Base-by-base conservation (phyloP, 2,113 vertebrate genomes). In the Otus sunia region DNA sequence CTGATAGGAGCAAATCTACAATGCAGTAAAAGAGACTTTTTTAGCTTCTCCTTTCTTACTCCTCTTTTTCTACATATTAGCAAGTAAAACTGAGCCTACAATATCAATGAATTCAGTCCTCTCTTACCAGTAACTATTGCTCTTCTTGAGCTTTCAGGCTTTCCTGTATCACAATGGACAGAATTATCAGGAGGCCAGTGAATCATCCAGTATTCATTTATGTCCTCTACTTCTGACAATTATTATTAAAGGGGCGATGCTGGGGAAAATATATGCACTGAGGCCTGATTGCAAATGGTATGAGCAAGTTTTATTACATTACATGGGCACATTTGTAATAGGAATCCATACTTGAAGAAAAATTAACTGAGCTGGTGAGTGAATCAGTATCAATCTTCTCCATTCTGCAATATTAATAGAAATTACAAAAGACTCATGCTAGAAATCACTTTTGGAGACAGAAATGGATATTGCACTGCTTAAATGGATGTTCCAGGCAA, bases 371-470 rank as follows among this genome's bases (percentile, higher is more conserved):
- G 60, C 86, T 73, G 55, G 79, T 91, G 86, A 96, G 82, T 88
- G 91, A 95, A 77, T 96, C 78, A 96, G 62, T 74, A 95, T 94
- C 73, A 88, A 72, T 96, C 88, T 97, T 96, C 85, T 95, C 84
- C 58, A 79, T 97, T 95, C 94, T 97, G 92, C 91, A 95, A 88
- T 96, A 97, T 97, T 98, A 96, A 96, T 96, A 96, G 87, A 98
- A 96, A 98, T 94, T 89, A 94, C 80, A 96, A 97, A 97, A 77
- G 92, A 50, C 49, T 69, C 37, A 76, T 68, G 90, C 74, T 97
- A 97, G 97, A 97, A 97, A 98, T 98, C 96, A 97, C 84, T 98
- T 97, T 95, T 4, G 2, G 94, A 96, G 97, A 79, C 66, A 59
- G 91, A 95, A 97, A 97, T 94, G 78, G 92, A 93, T 96, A 91